Evolutionary conservation across 2,888 invertebrate genomes (phyloP).

Genomic region (Ditula angustiorana): DNA sequence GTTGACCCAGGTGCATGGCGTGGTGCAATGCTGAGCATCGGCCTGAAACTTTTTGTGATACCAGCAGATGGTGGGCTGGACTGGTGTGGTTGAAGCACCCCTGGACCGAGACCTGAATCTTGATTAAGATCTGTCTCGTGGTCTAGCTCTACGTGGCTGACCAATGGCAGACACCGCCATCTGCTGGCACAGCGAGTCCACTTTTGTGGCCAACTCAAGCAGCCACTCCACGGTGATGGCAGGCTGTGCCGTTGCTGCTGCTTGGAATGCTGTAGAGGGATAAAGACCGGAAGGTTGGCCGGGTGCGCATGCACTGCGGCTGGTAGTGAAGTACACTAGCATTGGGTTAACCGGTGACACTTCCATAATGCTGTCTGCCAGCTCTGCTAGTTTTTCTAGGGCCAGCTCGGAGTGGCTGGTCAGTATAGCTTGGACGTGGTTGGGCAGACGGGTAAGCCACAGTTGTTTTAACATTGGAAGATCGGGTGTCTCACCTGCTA

Average conservation of each 20-base stretch:
- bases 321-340: not conserved
- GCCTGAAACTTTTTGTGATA: not conserved
- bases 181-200: not conserved
- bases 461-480: conserved; percentile 18
- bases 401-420: conserved; percentile 26
- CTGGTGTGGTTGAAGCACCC: not conserved
- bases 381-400: conserved; percentile 34
- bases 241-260: not conserved
- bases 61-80: not conserved
- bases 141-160: not conserved
- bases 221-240: not conserved
- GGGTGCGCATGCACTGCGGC: not conserved
- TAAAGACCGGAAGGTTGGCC: not conserved
- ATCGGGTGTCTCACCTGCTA: conserved; percentile 25
- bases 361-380: conserved; percentile 33
- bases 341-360: not conserved
- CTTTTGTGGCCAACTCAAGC: not conserved
- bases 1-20: conserved; percentile 31
- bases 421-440: conserved; percentile 34
- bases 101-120: not conserved
- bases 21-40: not conserved
- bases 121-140: not conserved
- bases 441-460: conserved; percentile 35
- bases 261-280: not conserved
- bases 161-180: not conserved